Evolutionary conservation across 2,797 vertebrate species (phyloP), one percentile per base, ranked within the genome.

Genomic region (Chromis chromis): DNA sequence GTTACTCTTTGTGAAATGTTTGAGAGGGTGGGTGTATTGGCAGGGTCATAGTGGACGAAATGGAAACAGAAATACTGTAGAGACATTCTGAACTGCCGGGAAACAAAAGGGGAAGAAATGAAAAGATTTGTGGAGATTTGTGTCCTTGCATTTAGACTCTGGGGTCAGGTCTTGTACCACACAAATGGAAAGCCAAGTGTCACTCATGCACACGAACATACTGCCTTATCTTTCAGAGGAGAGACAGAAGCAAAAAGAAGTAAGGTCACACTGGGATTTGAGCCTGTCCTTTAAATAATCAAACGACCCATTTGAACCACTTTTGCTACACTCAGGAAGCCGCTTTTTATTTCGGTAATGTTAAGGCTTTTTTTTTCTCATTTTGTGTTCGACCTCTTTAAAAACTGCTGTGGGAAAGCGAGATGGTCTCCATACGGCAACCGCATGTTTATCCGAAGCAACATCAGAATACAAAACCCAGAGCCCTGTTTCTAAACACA

Each of bases 1-100:
- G 71, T 69, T 83, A 62, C 74, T 82, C 52, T 42, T 36, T 70
- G 76, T 58, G 71, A 90, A 81, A 88, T 74, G 71, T 84, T 88
- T 83, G 60, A 86, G 81, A 84, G 83, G 84, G 78, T 82, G 85
- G 86, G 81, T 80, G 82, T 83, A 82, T 79, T 83, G 82, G 68
- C 65, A 24, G 83, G 87, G 87, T 89, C 84, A 65, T 3, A 13
- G 57, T 78, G 79, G 87, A 88, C 79, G 63, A 79, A 84, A 87
- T 65, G 66, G 70, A 86, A 76, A 85, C 74, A 78, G 74, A 90
- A 86, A 87, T 65, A 58, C 70, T 82, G 70, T 55, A 12, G 65
- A 80, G 68, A 83, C 74, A 40, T 48, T 74, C 67, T 77, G 82
- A 87, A 87, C 85, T 65, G 58, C 72, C 67, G 67, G 66, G 70